Conservation (phyloP, 2,888 invertebrate species). For the Autographa pulchrina region DNA sequence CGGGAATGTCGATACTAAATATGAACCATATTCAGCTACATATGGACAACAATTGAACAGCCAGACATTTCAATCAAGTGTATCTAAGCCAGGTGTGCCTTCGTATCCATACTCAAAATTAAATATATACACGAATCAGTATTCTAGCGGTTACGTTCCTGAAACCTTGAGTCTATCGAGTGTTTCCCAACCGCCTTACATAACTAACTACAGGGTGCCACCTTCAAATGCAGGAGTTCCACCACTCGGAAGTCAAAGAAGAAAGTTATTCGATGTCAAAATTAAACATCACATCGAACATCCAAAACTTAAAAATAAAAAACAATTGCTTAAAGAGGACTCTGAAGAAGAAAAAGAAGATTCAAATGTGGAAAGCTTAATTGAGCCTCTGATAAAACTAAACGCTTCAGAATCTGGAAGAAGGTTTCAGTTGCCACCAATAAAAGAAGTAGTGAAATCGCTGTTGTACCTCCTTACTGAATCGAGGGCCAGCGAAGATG, state of each 20-base stretch:
- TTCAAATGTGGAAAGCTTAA: background rate
- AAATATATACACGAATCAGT: background rate
- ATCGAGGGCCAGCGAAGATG: conserved; percentile 15
- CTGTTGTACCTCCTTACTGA: conserved; percentile 26
- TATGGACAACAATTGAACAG: background rate
- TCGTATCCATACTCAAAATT: conserved; percentile 5
- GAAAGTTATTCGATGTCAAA: conserved; percentile 26
- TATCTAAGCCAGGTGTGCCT: background rate
- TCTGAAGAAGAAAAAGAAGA: background rate
- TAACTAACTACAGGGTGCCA: conserved; percentile 19
- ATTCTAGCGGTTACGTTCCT: background rate
- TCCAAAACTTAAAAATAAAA: conserved; percentile 2
- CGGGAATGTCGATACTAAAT: conserved; percentile 9
- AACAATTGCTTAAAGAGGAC: conserved; percentile 4
- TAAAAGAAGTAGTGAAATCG: conserved; percentile 31
- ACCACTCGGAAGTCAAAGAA: conserved; percentile 12
- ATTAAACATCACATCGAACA: conserved; percentile 38
- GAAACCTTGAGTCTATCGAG: background rate
- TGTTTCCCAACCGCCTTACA: background rate
- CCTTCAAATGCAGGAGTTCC: background rate
- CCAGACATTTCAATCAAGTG: background rate
- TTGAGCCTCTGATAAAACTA: conserved; percentile 6
- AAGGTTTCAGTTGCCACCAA: conserved; percentile 22
- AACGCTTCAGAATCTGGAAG: conserved; percentile 36
- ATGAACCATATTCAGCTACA: background rate